phyloP scores from a whole-genome alignment of 2,888 invertebrate genomes.

The Dynastes maya region DNA sequence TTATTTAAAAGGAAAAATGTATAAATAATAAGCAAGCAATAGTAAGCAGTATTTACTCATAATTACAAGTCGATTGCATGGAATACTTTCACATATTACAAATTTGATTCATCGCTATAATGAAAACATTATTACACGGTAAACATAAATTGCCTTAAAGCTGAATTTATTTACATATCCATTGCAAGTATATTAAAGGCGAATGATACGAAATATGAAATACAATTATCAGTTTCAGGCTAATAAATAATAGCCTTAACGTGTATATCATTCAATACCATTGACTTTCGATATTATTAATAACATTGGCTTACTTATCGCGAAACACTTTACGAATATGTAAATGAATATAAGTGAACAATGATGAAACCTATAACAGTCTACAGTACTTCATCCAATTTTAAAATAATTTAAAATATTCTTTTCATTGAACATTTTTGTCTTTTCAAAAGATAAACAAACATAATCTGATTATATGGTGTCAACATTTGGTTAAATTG shows the following conservation, averaged over 20 bases:
- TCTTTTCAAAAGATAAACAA: too few relatives aligned
- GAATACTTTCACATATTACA: slow-evolving; percentile 35
- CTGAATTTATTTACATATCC: slow-evolving; percentile 43
- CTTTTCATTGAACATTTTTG: too few relatives aligned
- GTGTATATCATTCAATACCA: slow-evolving; percentile 24
- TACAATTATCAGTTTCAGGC: slow-evolving; percentile 15
- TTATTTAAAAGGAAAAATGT: too few relatives aligned
- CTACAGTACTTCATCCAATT: too few relatives aligned
- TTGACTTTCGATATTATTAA: slow-evolving; percentile 38
- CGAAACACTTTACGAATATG: too few relatives aligned
- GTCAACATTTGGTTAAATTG: too few relatives aligned
- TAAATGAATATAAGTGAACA: too few relatives aligned
- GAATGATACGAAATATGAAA: slow-evolving; percentile 20
- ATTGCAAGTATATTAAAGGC: slow-evolving; percentile 3
- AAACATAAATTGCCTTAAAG: slow-evolving; percentile 29
- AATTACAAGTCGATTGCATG: background rate
- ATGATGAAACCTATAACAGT: too few relatives aligned
- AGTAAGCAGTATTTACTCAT: too few relatives aligned
- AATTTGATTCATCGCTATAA: slow-evolving; percentile 46
- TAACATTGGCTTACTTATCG: slow-evolving; percentile 28
- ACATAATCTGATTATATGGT: too few relatives aligned
- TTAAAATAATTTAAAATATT: too few relatives aligned
- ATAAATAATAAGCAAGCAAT: too few relatives aligned
- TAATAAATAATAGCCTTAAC: background rate
- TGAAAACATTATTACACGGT: slow-evolving; percentile 49